These are phyloP conservation scores for Temnothorax nylanderi DNA, from an alignment of 1,140 invertebrate genomes.

Conservation along the genomic window DNA sequence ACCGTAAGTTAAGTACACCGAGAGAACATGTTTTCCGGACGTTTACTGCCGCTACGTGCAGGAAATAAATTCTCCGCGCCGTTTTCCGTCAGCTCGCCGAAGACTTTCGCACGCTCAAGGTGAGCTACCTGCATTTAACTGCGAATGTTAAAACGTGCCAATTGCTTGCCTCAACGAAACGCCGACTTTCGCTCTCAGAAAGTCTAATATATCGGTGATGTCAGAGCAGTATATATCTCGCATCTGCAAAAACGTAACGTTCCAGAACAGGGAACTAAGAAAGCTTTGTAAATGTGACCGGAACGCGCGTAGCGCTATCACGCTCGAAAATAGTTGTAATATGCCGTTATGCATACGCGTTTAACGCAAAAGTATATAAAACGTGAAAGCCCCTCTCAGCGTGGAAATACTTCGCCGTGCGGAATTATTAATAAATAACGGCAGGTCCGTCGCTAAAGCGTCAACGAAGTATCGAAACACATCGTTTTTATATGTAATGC, in stretches of 20 bases:
- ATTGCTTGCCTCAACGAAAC: neutral
- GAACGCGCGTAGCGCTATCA: neutral
- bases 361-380: conserved; percentile 29
- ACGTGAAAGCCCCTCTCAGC: conserved; percentile 15
- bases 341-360: neutral
- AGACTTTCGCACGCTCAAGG: neutral
- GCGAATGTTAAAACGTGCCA: neutral
- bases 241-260: neutral
- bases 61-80: conserved; percentile 38
- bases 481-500: conserved; percentile 39
- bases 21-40: conserved; percentile 40
- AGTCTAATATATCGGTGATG: neutral
- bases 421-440: conserved; percentile 59
- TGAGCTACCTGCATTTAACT: conserved; percentile 10
- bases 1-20: conserved; percentile 44
- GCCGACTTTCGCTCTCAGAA: neutral
- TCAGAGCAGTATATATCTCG: neutral
- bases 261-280: neutral
- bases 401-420: conserved; percentile 15
- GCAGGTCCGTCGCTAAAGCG: conserved; percentile 25
- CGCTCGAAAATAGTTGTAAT: conserved; percentile 18
- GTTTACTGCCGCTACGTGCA: conserved; percentile 41
- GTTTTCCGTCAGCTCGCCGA: conserved; percentile 24
- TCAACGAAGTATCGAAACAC: conserved; percentile 19
- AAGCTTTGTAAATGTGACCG: conserved; percentile 17